These are phyloP conservation scores for Trematomus loennbergii DNA, from an alignment of 2,113 vertebrate genomes.

Conservation along the genomic window DNA sequence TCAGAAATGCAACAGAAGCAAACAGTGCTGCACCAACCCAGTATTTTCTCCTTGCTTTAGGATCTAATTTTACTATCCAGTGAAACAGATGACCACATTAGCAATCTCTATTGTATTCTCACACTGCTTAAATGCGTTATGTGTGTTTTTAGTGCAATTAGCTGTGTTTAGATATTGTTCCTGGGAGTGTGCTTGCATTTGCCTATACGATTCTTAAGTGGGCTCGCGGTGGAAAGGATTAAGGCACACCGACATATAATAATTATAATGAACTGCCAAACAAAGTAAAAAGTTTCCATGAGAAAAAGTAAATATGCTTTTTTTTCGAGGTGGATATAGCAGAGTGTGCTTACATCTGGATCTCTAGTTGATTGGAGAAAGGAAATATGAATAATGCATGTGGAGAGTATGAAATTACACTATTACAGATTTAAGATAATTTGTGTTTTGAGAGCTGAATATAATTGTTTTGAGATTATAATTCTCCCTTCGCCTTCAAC, in stretches of 20 bases:
- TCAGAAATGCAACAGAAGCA: slow-evolving; percentile 81
- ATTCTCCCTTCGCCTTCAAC: slow-evolving; percentile 61
- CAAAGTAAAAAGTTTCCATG: slow-evolving; percentile 48
- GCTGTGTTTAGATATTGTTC: slow-evolving; percentile 64
- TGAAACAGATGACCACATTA: slow-evolving; percentile 81
- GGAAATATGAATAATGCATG: slow-evolving; percentile 76
- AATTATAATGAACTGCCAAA: slow-evolving; percentile 57
- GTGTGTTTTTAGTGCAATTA: slow-evolving; percentile 65
- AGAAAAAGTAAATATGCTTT: slow-evolving; percentile 24
- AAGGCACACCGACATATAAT: slow-evolving; percentile 43
- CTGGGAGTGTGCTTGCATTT: slow-evolving; percentile 65
- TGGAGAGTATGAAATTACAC: slow-evolving; percentile 63
- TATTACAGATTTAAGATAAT: slow-evolving; percentile 65
- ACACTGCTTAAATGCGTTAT: slow-evolving; percentile 46
- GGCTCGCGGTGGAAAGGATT: slow-evolving; percentile 50
- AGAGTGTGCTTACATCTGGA: slow-evolving; percentile 43
- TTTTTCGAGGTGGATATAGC: slow-evolving; percentile 39
- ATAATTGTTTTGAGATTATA: slow-evolving; percentile 68
- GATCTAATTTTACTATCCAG: slow-evolving; percentile 76
- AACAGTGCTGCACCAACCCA: slow-evolving; percentile 70
- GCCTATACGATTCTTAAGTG: slow-evolving; percentile 55
- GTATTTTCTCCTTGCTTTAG: slow-evolving; percentile 77
- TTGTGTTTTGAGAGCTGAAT: slow-evolving; percentile 58
- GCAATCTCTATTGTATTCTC: slow-evolving; percentile 54
- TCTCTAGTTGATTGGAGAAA: slow-evolving; percentile 45